phyloP scores from a whole-genome alignment of 2,888 invertebrate genomes.

The Graphium colonna region DNA sequence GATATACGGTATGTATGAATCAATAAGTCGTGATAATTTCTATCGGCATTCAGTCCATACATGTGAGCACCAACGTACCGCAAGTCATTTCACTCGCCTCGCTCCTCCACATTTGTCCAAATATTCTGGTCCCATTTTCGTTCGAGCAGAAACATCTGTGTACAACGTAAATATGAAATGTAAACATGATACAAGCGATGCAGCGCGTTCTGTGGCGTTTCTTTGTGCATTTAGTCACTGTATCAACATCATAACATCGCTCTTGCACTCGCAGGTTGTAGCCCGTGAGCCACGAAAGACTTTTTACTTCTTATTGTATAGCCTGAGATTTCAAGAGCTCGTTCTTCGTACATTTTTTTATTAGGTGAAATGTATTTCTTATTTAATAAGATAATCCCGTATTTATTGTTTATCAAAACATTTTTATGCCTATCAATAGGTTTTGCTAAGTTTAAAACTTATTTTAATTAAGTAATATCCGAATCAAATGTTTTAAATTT shows the following conservation, averaged over 20 bases:
- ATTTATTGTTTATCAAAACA: too few species aligned
- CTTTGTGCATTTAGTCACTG: constrained; percentile 14
- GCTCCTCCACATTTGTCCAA: constrained; percentile 82
- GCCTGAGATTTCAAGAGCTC: too few species aligned
- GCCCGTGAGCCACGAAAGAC: too few species aligned
- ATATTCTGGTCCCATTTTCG: constrained; percentile 80
- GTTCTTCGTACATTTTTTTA: too few species aligned
- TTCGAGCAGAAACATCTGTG: constrained; percentile 84
- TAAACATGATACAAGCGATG: constrained; percentile 25
- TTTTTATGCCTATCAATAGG: too few species aligned
- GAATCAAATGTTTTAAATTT: too few species aligned
- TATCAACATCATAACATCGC: background rate
- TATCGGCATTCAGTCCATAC: background rate
- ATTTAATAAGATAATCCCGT: too few species aligned
- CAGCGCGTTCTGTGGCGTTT: constrained; percentile 10
- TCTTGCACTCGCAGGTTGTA: background rate
- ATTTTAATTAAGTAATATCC: too few species aligned
- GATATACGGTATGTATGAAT: too few species aligned
- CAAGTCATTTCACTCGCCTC: constrained; percentile 82
- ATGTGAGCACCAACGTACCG: constrained; percentile 61
- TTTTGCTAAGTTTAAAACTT: too few species aligned
- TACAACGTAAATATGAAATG: constrained; percentile 33
- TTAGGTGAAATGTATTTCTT: too few species aligned
- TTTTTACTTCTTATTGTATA: too few species aligned
- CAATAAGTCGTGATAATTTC: background rate